Percentiles rank a stretch among this genome's conserved stretches.
These are phyloP conservation scores for Cottus gobio DNA, from an alignment of 2,113 vertebrate genomes.

Conservation along the genomic window DNA sequence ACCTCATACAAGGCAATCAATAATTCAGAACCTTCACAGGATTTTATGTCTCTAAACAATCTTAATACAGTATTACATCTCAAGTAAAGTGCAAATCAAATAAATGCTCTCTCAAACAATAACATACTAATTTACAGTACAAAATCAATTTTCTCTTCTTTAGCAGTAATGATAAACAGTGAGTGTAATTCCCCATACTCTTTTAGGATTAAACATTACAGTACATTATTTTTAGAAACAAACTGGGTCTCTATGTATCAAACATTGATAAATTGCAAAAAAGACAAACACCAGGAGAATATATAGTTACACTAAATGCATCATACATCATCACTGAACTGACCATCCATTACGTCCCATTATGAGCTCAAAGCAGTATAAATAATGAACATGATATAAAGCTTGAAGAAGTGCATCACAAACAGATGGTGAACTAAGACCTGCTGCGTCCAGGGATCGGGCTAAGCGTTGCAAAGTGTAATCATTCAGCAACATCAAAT, in stretches of 20 bases:
- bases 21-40: not conserved
- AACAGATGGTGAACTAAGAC: slow-evolving; percentile 21
- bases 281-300: slow-evolving; percentile 48
- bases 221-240: slow-evolving; percentile 21
- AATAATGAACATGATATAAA: slow-evolving; percentile 33
- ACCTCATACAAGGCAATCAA: slow-evolving; percentile 1
- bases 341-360: slow-evolving; percentile 19
- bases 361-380: slow-evolving; percentile 34
- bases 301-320: slow-evolving; percentile 48
- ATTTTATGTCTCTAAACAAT: slow-evolving; percentile 42
- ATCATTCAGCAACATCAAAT: slow-evolving; percentile 62
- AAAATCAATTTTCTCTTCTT: slow-evolving; percentile 27
- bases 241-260: slow-evolving; percentile 25
- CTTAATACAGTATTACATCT: slow-evolving; percentile 57
- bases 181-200: slow-evolving; percentile 6
- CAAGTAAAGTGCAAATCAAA: slow-evolving; percentile 69
- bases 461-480: slow-evolving; percentile 22
- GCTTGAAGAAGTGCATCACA: slow-evolving; percentile 25
- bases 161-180: slow-evolving; percentile 34
- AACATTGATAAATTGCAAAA: slow-evolving; percentile 39
- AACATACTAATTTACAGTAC: slow-evolving; percentile 46
- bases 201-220: slow-evolving; percentile 33
- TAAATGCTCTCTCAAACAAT: slow-evolving; percentile 56
- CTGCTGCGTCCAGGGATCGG: slow-evolving; percentile 17
- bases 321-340: slow-evolving; percentile 38